Evolutionary conservation across 2,888 invertebrate species (phyloP), one percentile per base, ranked within the genome.

Genomic region (Aspidapion aeneum): DNA sequence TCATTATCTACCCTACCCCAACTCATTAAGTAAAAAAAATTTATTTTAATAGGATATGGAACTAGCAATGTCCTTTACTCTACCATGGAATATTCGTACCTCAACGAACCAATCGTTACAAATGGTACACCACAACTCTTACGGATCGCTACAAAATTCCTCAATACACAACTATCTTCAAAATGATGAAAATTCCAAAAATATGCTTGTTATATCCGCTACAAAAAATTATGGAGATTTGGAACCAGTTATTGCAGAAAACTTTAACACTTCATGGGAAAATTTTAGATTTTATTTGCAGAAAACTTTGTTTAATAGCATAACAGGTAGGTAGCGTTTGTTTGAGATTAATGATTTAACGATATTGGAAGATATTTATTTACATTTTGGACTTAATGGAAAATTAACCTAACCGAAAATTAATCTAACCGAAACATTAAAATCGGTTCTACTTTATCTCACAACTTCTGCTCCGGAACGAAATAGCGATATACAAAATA

Each of bases 231-330:
- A 66, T 17, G 70, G 65, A 2, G 62, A 69, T 17, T 51, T 21
- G 1, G 65, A 71, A 22, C 70, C 79, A 1, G 72, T 81, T 12
- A 80, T 83, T 61, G 74, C 82, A 51, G 83, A 86, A 72, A 83
- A 86, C 64, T 79, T 86, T 22, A 73, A 80, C 57, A 81, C 84
- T 2, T 82, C 83, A 0, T 90, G 90, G 89, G 74, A 79, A 0
- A 84, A 82, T 68, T 78, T 90, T 81, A 59, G 78, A 72, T 59
- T 83, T 84, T 70, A 77, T 87, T 0, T 75, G 79, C 5, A 80
- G 80, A 64, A 82, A 18, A 52, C 71, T 18, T 35, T 75, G 19
- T 74, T 71, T 63, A 68, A 70, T 49, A 74, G 75, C 54, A 71
- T 74, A 52, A 67, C 66, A 50, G 74, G 73, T 67, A 50, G 35